phyloP scores from a whole-genome alignment of 2,888 invertebrate genomes.

The Clanis bilineata region DNA sequence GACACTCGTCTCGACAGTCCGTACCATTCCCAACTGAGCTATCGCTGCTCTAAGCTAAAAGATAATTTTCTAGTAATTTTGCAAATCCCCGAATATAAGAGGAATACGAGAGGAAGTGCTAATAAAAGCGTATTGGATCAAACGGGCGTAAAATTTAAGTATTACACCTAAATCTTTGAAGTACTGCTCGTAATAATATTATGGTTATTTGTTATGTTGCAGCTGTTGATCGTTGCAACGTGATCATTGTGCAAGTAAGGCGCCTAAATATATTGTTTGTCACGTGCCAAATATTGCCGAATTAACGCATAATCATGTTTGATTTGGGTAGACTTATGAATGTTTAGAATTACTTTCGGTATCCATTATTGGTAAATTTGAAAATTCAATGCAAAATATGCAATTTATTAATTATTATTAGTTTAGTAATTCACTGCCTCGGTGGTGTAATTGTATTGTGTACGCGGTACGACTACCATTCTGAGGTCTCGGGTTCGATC shows the following conservation, averaged over 20 bases:
- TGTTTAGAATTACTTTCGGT: background rate
- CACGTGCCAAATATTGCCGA: constrained; percentile 47
- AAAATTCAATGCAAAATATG: too few relatives aligned
- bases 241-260: constrained; percentile 20
- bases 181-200: background rate
- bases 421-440: too few relatives aligned
- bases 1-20: too few relatives aligned
- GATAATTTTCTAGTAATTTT: too few relatives aligned
- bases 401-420: too few relatives aligned
- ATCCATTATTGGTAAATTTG: too few relatives aligned
- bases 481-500: too few relatives aligned
- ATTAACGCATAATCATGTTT: constrained; percentile 46
- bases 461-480: too few relatives aligned
- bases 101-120: background rate
- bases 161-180: background rate
- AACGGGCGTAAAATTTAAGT: background rate
- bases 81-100: background rate
- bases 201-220: background rate
- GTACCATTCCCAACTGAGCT: too few relatives aligned
- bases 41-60: too few relatives aligned
- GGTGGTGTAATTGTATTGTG: too few relatives aligned
- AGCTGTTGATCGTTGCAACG: constrained; percentile 4
- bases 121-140: background rate
- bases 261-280: constrained; percentile 26
- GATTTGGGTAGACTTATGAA: background rate